Conservation (phyloP, 53 echinoderm and acorn worm species). For the Henricia sp. region DNA sequence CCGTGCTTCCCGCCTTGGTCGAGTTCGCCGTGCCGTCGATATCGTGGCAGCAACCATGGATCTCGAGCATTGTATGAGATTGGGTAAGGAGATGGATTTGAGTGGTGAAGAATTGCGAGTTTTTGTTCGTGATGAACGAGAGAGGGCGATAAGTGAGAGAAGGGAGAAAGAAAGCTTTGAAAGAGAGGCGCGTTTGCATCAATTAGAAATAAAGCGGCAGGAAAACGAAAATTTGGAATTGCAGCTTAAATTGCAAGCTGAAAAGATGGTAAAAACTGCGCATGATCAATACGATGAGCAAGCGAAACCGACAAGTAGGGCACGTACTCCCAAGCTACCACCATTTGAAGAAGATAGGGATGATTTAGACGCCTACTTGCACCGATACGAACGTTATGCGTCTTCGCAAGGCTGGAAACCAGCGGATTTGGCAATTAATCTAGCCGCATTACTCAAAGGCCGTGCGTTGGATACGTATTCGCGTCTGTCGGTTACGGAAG, state of each 20-base stretch:
- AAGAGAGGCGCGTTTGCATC: not conserved
- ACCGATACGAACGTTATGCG: slow-evolving; percentile 10
- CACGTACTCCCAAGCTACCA: too few species aligned
- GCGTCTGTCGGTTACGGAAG: not conserved
- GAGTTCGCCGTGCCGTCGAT: too few species aligned
- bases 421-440: slow-evolving; percentile 20
- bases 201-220: slow-evolving; percentile 1
- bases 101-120: slow-evolving; percentile 28
- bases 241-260: not conserved
- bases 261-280: slow-evolving; percentile 1
- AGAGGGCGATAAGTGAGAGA: not conserved
- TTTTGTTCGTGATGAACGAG: slow-evolving; percentile 20
- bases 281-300: too few species aligned
- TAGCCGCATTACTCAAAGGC: slow-evolving; percentile 7
- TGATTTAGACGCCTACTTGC: slow-evolving; percentile 40
- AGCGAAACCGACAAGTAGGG: too few species aligned
- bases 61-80: slow-evolving; percentile 3
- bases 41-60: slow-evolving; percentile 26
- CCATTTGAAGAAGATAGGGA: too few species aligned
- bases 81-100: slow-evolving; percentile 45
- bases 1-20: too few species aligned
- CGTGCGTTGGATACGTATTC: slow-evolving; percentile 17
- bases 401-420: slow-evolving; percentile 1
- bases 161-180: slow-evolving; percentile 5
- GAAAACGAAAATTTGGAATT: not conserved